These are phyloP conservation scores for Gila robusta DNA, from an alignment of 2,797 vertebrate genomes.

Conservation along the genomic window DNA sequence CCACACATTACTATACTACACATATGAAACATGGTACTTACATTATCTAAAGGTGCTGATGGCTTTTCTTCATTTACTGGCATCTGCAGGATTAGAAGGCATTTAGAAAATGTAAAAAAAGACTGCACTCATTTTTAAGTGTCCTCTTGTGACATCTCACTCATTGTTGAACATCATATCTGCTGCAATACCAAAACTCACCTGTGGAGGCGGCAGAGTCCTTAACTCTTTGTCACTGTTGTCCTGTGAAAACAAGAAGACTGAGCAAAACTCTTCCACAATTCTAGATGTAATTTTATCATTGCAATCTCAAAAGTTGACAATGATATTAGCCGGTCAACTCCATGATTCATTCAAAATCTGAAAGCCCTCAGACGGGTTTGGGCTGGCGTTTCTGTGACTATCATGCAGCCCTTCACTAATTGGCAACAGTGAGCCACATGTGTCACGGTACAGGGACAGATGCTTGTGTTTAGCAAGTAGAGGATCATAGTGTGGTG, in stretches of 20 bases:
- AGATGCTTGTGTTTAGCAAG: slow-evolving; percentile 54
- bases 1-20: too few species aligned
- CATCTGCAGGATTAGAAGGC: slow-evolving; percentile 75
- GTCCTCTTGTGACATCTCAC: not conserved
- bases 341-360: not conserved
- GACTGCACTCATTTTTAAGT: not conserved
- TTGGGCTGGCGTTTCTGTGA: not conserved
- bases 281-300: not conserved
- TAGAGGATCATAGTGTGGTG: slow-evolving; percentile 65
- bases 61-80: slow-evolving; percentile 73
- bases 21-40: slow-evolving; percentile 49
- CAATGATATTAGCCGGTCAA: not conserved
- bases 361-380: not conserved
- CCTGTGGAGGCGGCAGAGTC: slow-evolving; percentile 77
- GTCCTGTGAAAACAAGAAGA: slow-evolving; percentile 68
- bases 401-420: not conserved
- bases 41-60: slow-evolving; percentile 66
- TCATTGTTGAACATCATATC: not conserved
- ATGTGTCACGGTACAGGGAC: slow-evolving; percentile 20
- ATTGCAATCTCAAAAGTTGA: not conserved
- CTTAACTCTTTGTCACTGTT: slow-evolving; percentile 69
- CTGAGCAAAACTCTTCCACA: slow-evolving; percentile 42
- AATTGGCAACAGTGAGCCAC: slow-evolving; percentile 31
- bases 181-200: slow-evolving; percentile 65
- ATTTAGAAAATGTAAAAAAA: slow-evolving; percentile 50